Conservation (phyloP, 2,113 vertebrate species). For the Alosa alosa region DNA sequence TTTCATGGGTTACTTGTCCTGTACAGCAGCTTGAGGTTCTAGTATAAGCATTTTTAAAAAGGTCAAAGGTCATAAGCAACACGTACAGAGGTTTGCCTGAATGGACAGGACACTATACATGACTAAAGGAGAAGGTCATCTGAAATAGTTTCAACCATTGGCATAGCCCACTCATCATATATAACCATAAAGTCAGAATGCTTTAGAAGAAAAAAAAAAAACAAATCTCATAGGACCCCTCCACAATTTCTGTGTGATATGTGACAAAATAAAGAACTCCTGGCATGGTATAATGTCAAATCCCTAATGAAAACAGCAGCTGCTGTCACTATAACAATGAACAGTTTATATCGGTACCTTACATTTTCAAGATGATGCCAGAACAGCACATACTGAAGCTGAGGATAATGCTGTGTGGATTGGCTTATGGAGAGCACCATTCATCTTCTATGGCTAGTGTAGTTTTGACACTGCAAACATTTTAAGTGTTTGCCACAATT, state of each 20-base stretch:
- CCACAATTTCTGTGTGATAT: neutral
- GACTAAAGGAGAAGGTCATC: neutral
- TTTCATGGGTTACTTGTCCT: constrained; percentile 36
- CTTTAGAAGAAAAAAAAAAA: neutral
- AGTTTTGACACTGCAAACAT: neutral
- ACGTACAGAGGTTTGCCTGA: neutral
- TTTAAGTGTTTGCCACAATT: neutral
- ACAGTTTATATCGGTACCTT: neutral
- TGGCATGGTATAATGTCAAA: neutral
- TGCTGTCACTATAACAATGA: neutral
- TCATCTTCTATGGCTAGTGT: neutral
- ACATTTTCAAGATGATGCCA: neutral
- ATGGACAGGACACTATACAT: neutral
- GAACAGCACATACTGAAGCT: neutral
- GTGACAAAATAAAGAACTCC: neutral
- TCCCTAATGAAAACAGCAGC: neutral
- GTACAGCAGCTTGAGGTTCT: constrained; percentile 46
- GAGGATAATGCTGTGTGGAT: neutral
- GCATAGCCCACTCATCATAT: neutral
- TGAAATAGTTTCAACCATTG: neutral
- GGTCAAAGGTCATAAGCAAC: constrained; percentile 20
- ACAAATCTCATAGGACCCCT: neutral
- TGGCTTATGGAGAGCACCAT: neutral
- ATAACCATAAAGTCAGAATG: neutral
- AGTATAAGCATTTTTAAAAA: constrained; percentile 25